A percentile compares a stretch with the other conserved stretches of the same genome.
Evolutionary conservation across 2,888 invertebrate genomes (phyloP).

Genomic region (Leucania comma): DNA sequence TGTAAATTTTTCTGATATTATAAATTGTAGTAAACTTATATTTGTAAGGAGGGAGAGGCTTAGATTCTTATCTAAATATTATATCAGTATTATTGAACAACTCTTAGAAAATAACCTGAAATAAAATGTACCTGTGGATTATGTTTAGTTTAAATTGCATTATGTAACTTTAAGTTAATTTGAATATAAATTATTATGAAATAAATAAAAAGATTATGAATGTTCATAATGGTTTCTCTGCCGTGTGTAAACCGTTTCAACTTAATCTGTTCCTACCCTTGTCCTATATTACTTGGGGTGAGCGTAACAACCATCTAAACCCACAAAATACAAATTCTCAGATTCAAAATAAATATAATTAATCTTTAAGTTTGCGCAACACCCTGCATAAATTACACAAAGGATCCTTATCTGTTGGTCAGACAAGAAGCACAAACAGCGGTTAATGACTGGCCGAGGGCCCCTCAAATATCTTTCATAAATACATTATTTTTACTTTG

Average conservation of each 20-base stretch:
- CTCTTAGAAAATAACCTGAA: constrained; percentile 55
- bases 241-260: background rate
- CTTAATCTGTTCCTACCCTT: too few species aligned
- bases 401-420: constrained; percentile 34
- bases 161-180: constrained; percentile 49
- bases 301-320: background rate
- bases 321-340: background rate
- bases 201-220: constrained; percentile 64
- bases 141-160: constrained; percentile 59
- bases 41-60: constrained; percentile 77
- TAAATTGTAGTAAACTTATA: constrained; percentile 48
- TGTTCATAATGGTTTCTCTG: constrained; percentile 50
- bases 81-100: constrained; percentile 62
- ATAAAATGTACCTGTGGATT: constrained; percentile 70
- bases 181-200: constrained; percentile 55
- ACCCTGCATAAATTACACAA: constrained; percentile 36
- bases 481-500: constrained; percentile 44
- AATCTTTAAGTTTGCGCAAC: constrained; percentile 43
- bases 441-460: constrained; percentile 33
- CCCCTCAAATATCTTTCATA: constrained; percentile 34
- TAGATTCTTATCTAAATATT: constrained; percentile 68
- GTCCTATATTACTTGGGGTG: too few species aligned
- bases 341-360: constrained; percentile 44
- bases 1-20: constrained; percentile 57
- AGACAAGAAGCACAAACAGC: constrained; percentile 35